Evolutionary conservation across 2,113 vertebrate species (phyloP).

Genomic region (Pterocles burchelli): DNA sequence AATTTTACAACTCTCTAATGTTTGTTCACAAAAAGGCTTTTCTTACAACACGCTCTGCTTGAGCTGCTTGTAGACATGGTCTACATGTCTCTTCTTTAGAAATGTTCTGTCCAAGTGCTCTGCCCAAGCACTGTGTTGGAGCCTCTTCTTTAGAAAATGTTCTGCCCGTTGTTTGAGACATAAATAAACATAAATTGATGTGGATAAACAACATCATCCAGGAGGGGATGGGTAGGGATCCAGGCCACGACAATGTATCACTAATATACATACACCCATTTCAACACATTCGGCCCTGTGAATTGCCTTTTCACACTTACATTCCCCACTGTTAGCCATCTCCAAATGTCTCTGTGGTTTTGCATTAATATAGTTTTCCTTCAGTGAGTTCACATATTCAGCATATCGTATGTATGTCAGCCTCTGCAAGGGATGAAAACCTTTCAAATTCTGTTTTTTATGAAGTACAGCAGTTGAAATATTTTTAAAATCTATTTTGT

Average conservation of each 20-base stretch:
- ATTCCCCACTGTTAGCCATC: background rate
- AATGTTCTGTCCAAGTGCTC: too few species aligned
- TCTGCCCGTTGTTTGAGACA: too few species aligned
- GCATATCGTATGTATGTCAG: fast-evolving
- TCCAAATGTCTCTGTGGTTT: background rate
- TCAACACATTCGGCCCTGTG: background rate
- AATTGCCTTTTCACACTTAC: background rate
- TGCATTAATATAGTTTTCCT: background rate
- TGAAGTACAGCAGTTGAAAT: background rate
- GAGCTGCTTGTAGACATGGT: too few species aligned
- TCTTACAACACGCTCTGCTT: too few species aligned
- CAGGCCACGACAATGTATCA: background rate
- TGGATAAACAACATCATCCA: too few species aligned
- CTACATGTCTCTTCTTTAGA: too few species aligned
- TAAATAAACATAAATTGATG: too few species aligned
- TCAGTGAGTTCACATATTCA: background rate
- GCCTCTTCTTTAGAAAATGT: too few species aligned
- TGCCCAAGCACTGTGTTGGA: too few species aligned
- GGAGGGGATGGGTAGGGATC: too few species aligned
- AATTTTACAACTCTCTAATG: too few species aligned
- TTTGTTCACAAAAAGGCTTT: too few species aligned
- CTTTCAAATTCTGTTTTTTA: background rate
- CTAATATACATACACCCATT: background rate
- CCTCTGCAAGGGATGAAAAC: background rate
- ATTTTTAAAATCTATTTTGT: background rate